phyloP scores from a whole-genome alignment of 1,140 invertebrate species.

The Drosophila gunungcola region DNA sequence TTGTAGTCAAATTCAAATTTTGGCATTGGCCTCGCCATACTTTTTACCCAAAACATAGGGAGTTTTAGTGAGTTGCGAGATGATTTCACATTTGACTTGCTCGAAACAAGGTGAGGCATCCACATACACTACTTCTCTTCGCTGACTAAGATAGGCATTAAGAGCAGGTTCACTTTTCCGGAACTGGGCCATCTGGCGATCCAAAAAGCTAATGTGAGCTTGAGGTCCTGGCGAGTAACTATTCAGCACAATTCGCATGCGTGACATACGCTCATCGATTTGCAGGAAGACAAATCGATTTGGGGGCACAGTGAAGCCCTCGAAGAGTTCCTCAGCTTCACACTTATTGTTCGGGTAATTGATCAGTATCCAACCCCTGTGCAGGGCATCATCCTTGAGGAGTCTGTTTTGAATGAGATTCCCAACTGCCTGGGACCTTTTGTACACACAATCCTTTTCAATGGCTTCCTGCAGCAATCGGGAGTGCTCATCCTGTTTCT shows the following conservation, averaged over 20 bases:
- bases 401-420: slow-evolving; percentile 59
- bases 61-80: slow-evolving; percentile 57
- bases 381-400: slow-evolving; percentile 63
- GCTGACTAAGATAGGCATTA: slow-evolving; percentile 63
- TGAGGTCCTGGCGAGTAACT: slow-evolving; percentile 56
- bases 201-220: slow-evolving; percentile 51
- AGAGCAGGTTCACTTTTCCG: slow-evolving; percentile 52
- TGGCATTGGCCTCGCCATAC: slow-evolving; percentile 51
- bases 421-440: slow-evolving; percentile 56
- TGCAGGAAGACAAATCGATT: slow-evolving; percentile 70
- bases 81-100: slow-evolving; percentile 61
- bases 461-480: slow-evolving; percentile 52
- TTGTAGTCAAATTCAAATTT: slow-evolving; percentile 27
- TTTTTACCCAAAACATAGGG: slow-evolving; percentile 76
- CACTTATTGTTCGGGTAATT: slow-evolving; percentile 74
- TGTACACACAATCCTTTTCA: slow-evolving; percentile 37
- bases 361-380: slow-evolving; percentile 69
- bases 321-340: slow-evolving; percentile 71
- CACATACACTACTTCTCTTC: slow-evolving; percentile 74
- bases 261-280: slow-evolving; percentile 62
- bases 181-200: slow-evolving; percentile 73
- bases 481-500: slow-evolving; percentile 14
- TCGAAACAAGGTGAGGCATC: slow-evolving; percentile 70
- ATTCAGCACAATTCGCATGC: slow-evolving; percentile 50
- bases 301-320: slow-evolving; percentile 67